phyloP scores from a whole-genome alignment of 2,797 vertebrate genomes.

The Eremophila alpestris region DNA sequence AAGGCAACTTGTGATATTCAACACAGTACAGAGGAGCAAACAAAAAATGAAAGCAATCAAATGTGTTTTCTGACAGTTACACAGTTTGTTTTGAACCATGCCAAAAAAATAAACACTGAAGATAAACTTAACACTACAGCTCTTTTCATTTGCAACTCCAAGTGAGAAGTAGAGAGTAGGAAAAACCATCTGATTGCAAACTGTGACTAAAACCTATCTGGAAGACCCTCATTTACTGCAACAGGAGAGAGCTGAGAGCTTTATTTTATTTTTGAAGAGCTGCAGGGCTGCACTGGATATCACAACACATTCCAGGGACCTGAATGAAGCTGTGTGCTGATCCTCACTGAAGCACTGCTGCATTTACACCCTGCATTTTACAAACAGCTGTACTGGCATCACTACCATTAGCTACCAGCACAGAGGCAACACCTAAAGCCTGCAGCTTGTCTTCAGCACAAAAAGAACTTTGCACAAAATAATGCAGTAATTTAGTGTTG shows the following conservation, averaged over 20 bases:
- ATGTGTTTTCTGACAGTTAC: background rate
- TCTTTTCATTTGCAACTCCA: background rate
- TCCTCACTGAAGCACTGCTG: background rate
- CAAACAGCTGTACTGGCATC: background rate
- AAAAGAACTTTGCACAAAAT: slow-evolving; percentile 33
- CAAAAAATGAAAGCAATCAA: slow-evolving; percentile 31
- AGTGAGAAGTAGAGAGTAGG: background rate
- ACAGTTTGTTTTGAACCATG: slow-evolving; percentile 26
- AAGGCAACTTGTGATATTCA: slow-evolving; percentile 42
- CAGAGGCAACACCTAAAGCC: background rate
- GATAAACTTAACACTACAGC: background rate
- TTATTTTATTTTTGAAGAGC: background rate
- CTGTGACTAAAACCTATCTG: background rate
- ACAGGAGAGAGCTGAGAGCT: background rate
- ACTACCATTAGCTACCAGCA: background rate
- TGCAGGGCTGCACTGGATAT: background rate
- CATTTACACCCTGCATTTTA: background rate
- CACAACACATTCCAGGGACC: background rate
- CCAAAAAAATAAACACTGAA: slow-evolving; percentile 1
- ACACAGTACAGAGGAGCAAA: slow-evolving; percentile 25
- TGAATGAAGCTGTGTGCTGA: background rate
- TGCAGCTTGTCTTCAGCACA: slow-evolving; percentile 4
- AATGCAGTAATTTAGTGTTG: slow-evolving; percentile 18
- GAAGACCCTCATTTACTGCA: background rate
- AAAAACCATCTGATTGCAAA: background rate